Evolutionary conservation across 2,113 vertebrate genomes (phyloP), one percentile per base, ranked within the genome.

Genomic region (Rynchops niger): DNA sequence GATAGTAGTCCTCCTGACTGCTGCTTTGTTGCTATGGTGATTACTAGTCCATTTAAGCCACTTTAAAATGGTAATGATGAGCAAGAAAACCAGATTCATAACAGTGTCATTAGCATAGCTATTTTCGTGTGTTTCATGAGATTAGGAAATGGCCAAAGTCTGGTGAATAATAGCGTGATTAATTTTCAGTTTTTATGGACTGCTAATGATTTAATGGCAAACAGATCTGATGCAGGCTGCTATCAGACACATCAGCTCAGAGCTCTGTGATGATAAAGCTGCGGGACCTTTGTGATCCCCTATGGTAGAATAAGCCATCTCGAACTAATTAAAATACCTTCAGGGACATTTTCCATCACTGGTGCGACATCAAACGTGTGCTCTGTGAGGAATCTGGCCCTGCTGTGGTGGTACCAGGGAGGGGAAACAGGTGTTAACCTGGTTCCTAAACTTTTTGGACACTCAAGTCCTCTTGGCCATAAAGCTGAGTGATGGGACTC

Each of bases 1-100:
- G 72, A 55, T 52, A 78, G 82, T 72, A 86, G n/a, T 93, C 55
- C 45, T 74, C 25, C 71, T 22, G 50, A 50, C 88, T 81, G 38
- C 85, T 86, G 76, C 42, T 92, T 94, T 81, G 96, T 95, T 94
- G 92, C 97, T 93, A 93, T 97, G 90, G 95, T 92, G 86, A 96
- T 96, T 97, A 77, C 86, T 92, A 83, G 93, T 81, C 59, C 79
- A 67, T 96, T 95, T 90, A 94, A 96, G n/a, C 62, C 74, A 94
- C 74, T 96, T 96, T 83, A 95, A 93, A 90, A 95, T 86, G 72
- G n/a, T 86, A 94, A 93, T 86, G 76, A 94, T 9, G n/a, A 94
- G 63, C 59, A 90, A 86, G 74, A 92, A 93, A 88, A 62, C 29
- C 2, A 11, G 59, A 88, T 94, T 94, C 90, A 71, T 90, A 86